Evolutionary conservation across 2,113 vertebrate species (phyloP), one percentile per base, ranked within the genome.

Genomic region (Hippoglossus stenolepis): DNA sequence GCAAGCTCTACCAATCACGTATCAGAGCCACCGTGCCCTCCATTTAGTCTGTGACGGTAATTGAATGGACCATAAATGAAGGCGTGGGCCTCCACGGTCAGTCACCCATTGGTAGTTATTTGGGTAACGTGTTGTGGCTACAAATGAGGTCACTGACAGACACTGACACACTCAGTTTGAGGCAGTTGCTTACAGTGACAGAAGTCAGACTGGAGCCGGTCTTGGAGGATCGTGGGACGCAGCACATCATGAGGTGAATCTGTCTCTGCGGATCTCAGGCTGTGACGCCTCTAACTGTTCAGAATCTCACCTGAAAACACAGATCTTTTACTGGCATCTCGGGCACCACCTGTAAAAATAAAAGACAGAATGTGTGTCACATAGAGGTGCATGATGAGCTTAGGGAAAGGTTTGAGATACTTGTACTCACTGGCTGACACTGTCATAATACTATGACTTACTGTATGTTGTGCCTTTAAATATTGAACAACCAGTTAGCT

Each of bases 291-390:
- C 14, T 5, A 45, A 20, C 4, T 20, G 49, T 28, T 69, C 15
- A 71, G 15, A 70, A 28, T 54, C 91, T 89, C 64, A 95, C 95
- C 94, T 94, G 94, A 95, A 91, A 95, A 94, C 82, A 95, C 88
- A 2, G 94, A 94, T 85, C 94, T 93, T 70, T 93, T 94, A 73
- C 66, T 95, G 86, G 88, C 83, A 70, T 94, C 93, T 79, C 89
- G 83, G 66, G 90, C 86, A 79, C 86, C 87, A 71, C 90, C 91
- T 93, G 75, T 21, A 75, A 79, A 75, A 82, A 84, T 17, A 0
- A 86, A 31, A 80, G 72, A 75, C 9, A 79, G 51, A 71, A 79
- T 61, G 70, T 47, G 3, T 2, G 45, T 74, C 65, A 83, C 2
- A 18, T 8, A 54, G 18, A 11, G 40, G 12, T 21, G 15, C 3